These are phyloP conservation scores for Bettongia penicillata DNA, from an alignment of 2,113 vertebrate genomes.

Conservation along the genomic window DNA sequence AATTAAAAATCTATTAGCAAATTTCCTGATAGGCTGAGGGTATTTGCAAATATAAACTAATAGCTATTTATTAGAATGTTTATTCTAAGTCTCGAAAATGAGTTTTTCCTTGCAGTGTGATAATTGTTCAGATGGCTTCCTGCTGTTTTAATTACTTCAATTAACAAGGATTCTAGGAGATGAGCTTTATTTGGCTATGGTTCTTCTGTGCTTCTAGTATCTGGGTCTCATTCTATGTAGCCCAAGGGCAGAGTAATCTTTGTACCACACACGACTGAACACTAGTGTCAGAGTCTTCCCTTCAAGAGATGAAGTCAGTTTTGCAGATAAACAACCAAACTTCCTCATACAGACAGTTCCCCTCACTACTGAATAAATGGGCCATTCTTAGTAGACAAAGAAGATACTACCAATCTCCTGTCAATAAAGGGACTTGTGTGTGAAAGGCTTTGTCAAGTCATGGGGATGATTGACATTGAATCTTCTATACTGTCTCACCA, in stretches of 20 bases:
- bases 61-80: constrained; percentile 78
- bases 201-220: constrained; percentile 56
- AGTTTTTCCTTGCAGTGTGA: constrained; percentile 76
- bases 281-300: neutral
- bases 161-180: constrained; percentile 74
- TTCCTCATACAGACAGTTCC: neutral
- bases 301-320: neutral
- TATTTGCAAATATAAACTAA: constrained; percentile 80
- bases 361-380: neutral
- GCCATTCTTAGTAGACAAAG: neutral
- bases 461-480: neutral
- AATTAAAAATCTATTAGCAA: constrained; percentile 81
- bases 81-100: constrained; percentile 73
- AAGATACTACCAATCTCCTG: rapidly evolving
- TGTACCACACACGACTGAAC: neutral
- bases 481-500: neutral
- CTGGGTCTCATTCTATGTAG: constrained; percentile 49
- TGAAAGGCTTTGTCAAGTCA: neutral
- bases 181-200: constrained; percentile 61
- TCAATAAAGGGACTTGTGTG: neutral
- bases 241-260: constrained; percentile 52
- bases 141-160: constrained; percentile 80
- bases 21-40: constrained; percentile 73
- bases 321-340: neutral
- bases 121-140: constrained; percentile 79